A percentile compares a stretch with the other conserved stretches of the same genome.
phyloP scores from a whole-genome alignment of 2,113 vertebrate species.

The Otis tarda region DNA sequence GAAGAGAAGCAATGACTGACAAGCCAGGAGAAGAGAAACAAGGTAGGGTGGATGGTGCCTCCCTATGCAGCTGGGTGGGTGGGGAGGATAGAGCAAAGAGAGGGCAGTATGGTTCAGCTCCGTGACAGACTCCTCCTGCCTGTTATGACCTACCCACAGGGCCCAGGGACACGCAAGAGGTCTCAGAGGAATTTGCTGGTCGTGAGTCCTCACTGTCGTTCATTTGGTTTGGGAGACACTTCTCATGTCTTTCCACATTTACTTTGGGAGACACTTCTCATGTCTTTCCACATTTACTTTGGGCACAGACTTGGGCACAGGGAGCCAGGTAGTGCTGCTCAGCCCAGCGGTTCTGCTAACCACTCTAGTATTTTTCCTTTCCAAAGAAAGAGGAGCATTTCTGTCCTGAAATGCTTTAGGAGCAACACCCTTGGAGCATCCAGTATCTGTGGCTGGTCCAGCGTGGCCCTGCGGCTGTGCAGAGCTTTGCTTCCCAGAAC shows the following conservation, averaged over 20 bases:
- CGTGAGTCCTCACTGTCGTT: not conserved
- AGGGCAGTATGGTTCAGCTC: not conserved
- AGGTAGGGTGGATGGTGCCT: not conserved
- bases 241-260: not conserved
- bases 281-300: not conserved
- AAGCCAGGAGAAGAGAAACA: not conserved
- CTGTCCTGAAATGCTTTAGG: not conserved
- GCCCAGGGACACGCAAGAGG: not conserved
- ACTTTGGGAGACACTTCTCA: not conserved
- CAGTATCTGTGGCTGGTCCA: not conserved
- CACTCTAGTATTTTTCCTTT: not conserved
- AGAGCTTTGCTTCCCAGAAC: not conserved
- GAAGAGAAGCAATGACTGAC: not conserved
- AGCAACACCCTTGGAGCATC: not conserved
- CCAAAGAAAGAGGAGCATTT: not conserved
- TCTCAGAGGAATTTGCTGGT: not conserved
- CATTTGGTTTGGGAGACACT: not conserved
- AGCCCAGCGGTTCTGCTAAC: fast-evolving
- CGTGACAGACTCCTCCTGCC: not conserved
- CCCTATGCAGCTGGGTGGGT: not conserved
- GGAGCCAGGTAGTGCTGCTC: not conserved
- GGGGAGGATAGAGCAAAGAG: not conserved
- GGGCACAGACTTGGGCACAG: not conserved
- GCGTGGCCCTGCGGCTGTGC: not conserved
- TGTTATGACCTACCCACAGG: not conserved